phyloP scores from a whole-genome alignment of 2,888 invertebrate genomes.

The Nasonia oneida region DNA sequence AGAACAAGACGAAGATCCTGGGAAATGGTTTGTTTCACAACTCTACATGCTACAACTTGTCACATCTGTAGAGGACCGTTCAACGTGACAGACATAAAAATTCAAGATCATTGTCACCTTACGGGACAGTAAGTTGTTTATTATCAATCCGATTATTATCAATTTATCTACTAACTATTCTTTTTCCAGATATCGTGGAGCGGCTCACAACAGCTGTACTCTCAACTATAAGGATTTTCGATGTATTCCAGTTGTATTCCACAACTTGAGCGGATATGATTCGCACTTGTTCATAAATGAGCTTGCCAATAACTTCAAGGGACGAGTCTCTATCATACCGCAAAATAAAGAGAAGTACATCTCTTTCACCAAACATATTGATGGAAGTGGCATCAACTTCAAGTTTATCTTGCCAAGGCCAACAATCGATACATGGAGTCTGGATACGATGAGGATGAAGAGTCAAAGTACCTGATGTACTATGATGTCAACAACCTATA shows the following conservation, averaged over 20 bases:
- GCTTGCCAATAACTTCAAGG: constrained; percentile 20
- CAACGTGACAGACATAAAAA: background rate
- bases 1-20: background rate
- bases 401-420: constrained; percentile 52
- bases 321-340: constrained; percentile 14
- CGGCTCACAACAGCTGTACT: constrained; percentile 23
- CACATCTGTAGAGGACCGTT: constrained; percentile 48
- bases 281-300: constrained; percentile 64
- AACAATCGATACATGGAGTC: constrained; percentile 54
- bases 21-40: background rate
- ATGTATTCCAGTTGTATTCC: constrained; percentile 65
- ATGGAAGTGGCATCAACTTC: constrained; percentile 23
- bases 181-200: constrained; percentile 20
- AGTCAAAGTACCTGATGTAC: background rate
- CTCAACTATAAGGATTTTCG: constrained; percentile 58
- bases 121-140: background rate
- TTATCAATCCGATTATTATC: background rate
- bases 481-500: constrained; percentile 47
- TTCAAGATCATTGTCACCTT: constrained; percentile 24
- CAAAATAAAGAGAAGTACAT: constrained; percentile 41
- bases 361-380: constrained; percentile 35
- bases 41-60: background rate
- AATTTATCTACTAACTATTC: background rate
- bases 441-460: too few relatives aligned
- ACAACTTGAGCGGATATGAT: constrained; percentile 67